Base-by-base conservation (phyloP, 37 sponge, comb jelly and placozoan species). In the Aplysina aerophoba region DNA sequence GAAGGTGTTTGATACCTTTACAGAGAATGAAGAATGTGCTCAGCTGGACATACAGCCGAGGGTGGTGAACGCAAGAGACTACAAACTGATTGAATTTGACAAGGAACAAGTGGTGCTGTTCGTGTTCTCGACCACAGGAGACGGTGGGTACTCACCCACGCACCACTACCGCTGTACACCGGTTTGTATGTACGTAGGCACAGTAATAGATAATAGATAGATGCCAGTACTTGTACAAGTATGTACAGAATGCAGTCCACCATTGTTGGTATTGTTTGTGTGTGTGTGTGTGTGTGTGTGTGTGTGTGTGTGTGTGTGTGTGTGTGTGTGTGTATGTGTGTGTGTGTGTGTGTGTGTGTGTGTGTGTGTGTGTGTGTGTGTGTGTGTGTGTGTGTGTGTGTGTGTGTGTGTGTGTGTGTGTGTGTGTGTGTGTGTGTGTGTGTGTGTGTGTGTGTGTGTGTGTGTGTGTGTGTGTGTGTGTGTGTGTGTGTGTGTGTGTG, bases 101-200 rank as follows among this genome's bases (percentile, higher is more conserved):
- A 44, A 65, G 34, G 91, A 90, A 53, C 83, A 83, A 55, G 87
- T 87, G 0, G 28, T 86, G 21, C 72, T 90, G 11, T 83, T 81
- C 83, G 79, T 85, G 22, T 90, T 90, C 60, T 90, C 91, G 25
- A 90, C 91, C 17, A 83, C 79, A 59, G 91, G 91, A 37, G 91
- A 90, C 87, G 91, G 90, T 90, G 37, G 71, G 81, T 41, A 4
- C 22, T 4, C 11, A 62, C 64, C 12, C 11, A n/a, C n/a, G n/a
- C n/a, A n/a, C n/a, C n/a, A n/a, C n/a, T n/a, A n/a, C n/a, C n/a
- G n/a, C n/a, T n/a, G n/a, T n/a, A n/a, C n/a, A n/a, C n/a, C n/a
- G n/a, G n/a, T n/a, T n/a, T n/a, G n/a, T n/a, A n/a, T n/a, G n/a
- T n/a, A n/a, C n/a, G n/a, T n/a, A n/a, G n/a, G n/a, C n/a, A n/a